These are phyloP conservation scores for Pelodytes ibericus DNA, from an alignment of 2,797 vertebrate genomes.

Conservation along the genomic window DNA sequence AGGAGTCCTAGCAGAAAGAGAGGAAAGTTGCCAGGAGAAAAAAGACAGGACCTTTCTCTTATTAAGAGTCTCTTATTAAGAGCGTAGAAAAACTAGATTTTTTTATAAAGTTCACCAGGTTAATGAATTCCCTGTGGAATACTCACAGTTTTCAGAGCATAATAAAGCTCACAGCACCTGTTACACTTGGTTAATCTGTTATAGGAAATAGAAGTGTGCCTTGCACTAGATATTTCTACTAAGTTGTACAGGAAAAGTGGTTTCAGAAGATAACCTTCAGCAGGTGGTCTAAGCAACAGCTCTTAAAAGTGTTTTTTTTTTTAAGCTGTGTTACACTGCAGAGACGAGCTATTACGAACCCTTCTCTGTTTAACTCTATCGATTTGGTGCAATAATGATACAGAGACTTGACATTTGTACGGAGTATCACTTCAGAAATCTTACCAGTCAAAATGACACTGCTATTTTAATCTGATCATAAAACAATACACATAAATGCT, in stretches of 20 bases:
- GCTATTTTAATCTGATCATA: too few relatives aligned
- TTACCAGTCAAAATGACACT: too few relatives aligned
- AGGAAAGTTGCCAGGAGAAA: too few relatives aligned
- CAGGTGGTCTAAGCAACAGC: conserved; percentile 19
- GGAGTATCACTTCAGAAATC: too few relatives aligned
- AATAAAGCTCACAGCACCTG: conserved; percentile 7
- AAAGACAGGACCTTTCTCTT: too few relatives aligned
- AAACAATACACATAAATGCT: too few relatives aligned
- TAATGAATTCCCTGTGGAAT: neutral
- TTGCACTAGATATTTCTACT: conserved; percentile 8
- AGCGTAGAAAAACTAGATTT: neutral
- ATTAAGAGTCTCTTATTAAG: too few relatives aligned
- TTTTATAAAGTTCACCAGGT: neutral
- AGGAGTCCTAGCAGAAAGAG: too few relatives aligned
- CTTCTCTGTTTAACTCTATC: conserved; percentile 21
- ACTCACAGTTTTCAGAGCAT: neutral
- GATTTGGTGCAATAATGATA: too few relatives aligned
- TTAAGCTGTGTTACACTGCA: conserved; percentile 6
- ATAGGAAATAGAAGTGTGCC: neutral
- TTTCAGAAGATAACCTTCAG: conserved; percentile 27
- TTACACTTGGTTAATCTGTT: neutral
- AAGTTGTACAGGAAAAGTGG: neutral
- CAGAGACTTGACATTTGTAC: too few relatives aligned
- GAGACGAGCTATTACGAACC: conserved; percentile 28
- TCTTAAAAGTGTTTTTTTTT: conserved; percentile 7